These are phyloP conservation scores for Saimiri boliviensis DNA, from an alignment of 2,113 vertebrate species.

Conservation along the genomic window DNA sequence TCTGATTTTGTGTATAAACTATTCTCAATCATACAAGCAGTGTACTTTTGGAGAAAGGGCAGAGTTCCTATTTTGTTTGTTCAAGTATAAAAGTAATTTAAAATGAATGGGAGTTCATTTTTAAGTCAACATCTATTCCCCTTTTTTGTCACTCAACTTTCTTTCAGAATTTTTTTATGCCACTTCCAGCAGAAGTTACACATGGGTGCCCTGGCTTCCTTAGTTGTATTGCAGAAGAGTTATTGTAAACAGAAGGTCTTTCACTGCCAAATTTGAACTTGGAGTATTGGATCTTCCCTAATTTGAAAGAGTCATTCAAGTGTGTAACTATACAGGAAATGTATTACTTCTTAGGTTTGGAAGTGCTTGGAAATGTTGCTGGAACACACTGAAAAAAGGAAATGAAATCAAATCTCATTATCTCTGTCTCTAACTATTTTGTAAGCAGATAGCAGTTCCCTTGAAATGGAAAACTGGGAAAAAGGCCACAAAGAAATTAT, in stretches of 20 bases:
- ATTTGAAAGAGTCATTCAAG: slow-evolving; percentile 8
- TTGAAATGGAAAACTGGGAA: slow-evolving; percentile 36
- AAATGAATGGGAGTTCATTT: neutral
- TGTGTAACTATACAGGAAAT: neutral
- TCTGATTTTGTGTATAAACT: neutral
- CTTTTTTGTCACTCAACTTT: neutral
- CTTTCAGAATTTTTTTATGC: neutral
- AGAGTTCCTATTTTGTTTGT: neutral
- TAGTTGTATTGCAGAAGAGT: neutral
- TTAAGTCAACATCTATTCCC: neutral
- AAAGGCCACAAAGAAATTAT: neutral
- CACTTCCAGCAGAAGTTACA: neutral
- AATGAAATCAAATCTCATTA: slow-evolving; percentile 41
- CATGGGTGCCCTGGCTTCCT: neutral
- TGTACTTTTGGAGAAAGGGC: neutral
- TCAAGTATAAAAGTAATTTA: neutral
- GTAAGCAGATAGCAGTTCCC: neutral
- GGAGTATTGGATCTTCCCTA: neutral
- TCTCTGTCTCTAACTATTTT: neutral
- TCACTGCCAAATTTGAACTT: neutral
- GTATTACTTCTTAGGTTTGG: neutral
- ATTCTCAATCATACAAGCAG: neutral
- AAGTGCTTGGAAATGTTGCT: neutral
- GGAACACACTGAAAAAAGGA: neutral
- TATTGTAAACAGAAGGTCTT: neutral